phyloP scores from a whole-genome alignment of 2,113 vertebrate genomes.

The Copsychus sechellarum region DNA sequence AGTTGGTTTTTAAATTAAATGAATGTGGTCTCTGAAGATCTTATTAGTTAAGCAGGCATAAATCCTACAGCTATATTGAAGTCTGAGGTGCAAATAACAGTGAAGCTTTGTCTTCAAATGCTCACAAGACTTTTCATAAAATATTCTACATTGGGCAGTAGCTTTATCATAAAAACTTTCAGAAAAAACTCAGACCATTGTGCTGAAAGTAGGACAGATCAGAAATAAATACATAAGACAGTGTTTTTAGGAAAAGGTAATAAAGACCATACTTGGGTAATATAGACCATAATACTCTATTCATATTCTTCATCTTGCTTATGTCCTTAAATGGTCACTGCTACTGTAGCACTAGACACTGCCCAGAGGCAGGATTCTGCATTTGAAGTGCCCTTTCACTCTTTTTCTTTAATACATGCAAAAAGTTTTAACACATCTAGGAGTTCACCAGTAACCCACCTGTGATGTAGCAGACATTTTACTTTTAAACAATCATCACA shows the following conservation, averaged over 20 bases:
- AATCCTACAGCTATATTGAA: not conserved
- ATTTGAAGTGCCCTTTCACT: not conserved
- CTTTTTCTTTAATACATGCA: not conserved
- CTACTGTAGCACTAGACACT: not conserved
- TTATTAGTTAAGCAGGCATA: not conserved
- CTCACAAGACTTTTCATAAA: not conserved
- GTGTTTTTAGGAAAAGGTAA: not conserved
- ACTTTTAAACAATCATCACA: not conserved
- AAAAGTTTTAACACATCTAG: not conserved
- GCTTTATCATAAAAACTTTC: not conserved
- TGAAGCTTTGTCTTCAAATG: not conserved
- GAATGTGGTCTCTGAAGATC: not conserved
- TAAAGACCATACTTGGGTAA: constrained; percentile 4
- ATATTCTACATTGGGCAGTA: not conserved
- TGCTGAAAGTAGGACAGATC: not conserved
- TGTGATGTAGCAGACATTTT: not conserved
- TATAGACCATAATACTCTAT: not conserved
- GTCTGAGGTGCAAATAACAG: not conserved
- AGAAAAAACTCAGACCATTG: not conserved
- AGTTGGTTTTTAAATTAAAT: not conserved
- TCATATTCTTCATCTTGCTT: not conserved
- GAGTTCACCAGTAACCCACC: not conserved
- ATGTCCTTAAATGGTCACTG: not conserved
- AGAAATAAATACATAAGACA: not conserved
- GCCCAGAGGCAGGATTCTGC: not conserved